A percentile compares a stretch with the other conserved stretches of the same genome.
Conservation (phyloP, 2,113 vertebrate genomes). For the Saguinus midas region DNA sequence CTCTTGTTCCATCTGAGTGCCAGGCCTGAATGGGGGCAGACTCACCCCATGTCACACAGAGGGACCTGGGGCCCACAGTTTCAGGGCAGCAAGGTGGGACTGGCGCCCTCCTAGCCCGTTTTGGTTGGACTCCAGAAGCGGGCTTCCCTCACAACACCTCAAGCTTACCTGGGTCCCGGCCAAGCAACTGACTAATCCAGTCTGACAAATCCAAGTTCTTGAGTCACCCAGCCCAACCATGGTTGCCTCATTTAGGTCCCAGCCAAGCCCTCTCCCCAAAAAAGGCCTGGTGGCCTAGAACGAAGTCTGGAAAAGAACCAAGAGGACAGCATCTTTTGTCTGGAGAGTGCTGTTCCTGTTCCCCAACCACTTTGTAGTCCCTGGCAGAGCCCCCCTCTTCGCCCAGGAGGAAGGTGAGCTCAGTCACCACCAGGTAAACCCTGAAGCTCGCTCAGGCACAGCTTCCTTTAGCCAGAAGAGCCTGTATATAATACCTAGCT, state of each 20-base stretch:
- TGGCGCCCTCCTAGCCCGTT: not conserved
- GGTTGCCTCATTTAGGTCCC: slow-evolving; percentile 3
- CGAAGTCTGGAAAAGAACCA: not conserved
- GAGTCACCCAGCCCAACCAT: not conserved
- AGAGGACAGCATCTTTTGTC: fast-evolving
- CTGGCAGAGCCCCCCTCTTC: not conserved
- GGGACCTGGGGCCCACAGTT: not conserved
- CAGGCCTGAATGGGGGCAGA: not conserved
- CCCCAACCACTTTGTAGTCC: not conserved
- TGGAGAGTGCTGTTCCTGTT: not conserved
- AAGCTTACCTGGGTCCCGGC: not conserved
- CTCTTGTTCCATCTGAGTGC: not conserved
- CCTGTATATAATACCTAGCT: not conserved
- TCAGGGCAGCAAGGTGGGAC: not conserved
- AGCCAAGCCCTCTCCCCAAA: not conserved
- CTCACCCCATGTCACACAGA: fast-evolving
- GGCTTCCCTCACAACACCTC: not conserved
- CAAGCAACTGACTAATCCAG: not conserved
- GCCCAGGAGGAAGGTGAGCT: not conserved
- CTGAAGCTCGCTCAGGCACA: not conserved
- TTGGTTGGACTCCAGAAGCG: not conserved
- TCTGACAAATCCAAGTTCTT: not conserved
- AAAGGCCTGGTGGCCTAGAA: not conserved
- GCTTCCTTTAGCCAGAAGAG: not conserved
- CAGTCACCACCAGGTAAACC: not conserved